Evolutionary conservation across 2,797 vertebrate genomes (phyloP), one percentile per base, ranked within the genome.

Genomic region (Bryconaethiops microstoma): DNA sequence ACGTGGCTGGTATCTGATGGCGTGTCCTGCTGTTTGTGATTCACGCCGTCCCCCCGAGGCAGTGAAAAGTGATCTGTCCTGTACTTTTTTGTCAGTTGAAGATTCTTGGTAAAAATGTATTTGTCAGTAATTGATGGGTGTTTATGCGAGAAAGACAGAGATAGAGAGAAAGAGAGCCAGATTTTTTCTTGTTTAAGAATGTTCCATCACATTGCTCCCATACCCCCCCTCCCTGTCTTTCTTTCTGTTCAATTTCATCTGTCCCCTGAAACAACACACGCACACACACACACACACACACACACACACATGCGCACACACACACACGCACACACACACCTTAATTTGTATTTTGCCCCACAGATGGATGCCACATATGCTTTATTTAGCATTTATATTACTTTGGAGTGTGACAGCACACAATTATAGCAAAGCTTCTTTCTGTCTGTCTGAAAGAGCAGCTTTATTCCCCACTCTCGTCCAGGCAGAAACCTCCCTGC

Each of bases 311-410:
- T 39, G 63, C 72, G 48, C 13, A 59, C 21, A 29, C 10, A n/a
- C 12, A 35, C 65, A 65, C 48, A 64, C 10, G n/a, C 64, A 57
- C 35, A 69, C 76, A 55, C 19, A 60, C 21, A 29, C 8, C 9
- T 62, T 70, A n/a, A 72, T 71, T 76, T 54, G 42, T 74, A 74
- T 82, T 71, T 57, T 75, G 8, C 69, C 35, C 23, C 4, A 40
- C 29, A 80, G 68, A 68, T 57, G 52, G 55, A 50, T 40, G 62
- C 39, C 75, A 82, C 69, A n/a, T 69, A 29, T 68, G 67, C 78
- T 75, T 86, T 74, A 81, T 83, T 84, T 83, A 83, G 76, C 69
- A 57, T 81, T 68, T 76, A 76, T 82, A 81, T 71, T 76, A 29
- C 81, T 60, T 72, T 59, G 45, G 54, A 62, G 70, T 35, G 40